Conservation (phyloP, 2,797 vertebrate species). For the Odontamblyopus lacepedii region DNA sequence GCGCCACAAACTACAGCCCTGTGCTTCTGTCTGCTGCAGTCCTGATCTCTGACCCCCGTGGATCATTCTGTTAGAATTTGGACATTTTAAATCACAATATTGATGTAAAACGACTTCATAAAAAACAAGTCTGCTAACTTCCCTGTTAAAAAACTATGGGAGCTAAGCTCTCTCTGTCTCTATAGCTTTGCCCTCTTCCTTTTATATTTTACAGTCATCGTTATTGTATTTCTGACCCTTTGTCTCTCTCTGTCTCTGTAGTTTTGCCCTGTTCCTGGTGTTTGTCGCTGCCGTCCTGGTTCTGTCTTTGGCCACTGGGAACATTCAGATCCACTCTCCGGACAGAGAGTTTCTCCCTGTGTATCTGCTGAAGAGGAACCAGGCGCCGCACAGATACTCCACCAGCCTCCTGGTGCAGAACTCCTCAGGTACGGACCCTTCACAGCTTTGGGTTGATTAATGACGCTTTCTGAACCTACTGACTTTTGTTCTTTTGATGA, state of each 20-base stretch:
- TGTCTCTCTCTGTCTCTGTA: conserved; percentile 39
- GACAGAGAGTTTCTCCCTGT: conserved; percentile 79
- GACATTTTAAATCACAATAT: no score
- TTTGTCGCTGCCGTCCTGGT: conserved; percentile 77
- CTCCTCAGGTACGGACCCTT: neutral
- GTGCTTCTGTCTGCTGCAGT: no score
- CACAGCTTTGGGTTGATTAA: no score
- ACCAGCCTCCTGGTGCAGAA: conserved; percentile 87
- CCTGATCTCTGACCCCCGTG: no score
- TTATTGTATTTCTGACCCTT: neutral
- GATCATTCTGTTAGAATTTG: no score
- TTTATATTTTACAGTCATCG: neutral
- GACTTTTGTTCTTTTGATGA: no score
- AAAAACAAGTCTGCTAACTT: no score
- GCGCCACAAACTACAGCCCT: neutral
- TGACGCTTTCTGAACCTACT: no score
- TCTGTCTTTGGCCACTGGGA: conserved; percentile 71
- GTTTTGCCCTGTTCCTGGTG: conserved; percentile 79
- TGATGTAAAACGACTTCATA: no score
- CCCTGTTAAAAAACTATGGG: no score
- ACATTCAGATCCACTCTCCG: conserved; percentile 65
- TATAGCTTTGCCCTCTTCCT: no score
- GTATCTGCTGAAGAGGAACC: conserved; percentile 76
- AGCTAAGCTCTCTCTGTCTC: no score
- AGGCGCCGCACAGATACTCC: conserved; percentile 62